phyloP scores from a whole-genome alignment of 2,888 invertebrate genomes.

The Phasia obesa region DNA sequence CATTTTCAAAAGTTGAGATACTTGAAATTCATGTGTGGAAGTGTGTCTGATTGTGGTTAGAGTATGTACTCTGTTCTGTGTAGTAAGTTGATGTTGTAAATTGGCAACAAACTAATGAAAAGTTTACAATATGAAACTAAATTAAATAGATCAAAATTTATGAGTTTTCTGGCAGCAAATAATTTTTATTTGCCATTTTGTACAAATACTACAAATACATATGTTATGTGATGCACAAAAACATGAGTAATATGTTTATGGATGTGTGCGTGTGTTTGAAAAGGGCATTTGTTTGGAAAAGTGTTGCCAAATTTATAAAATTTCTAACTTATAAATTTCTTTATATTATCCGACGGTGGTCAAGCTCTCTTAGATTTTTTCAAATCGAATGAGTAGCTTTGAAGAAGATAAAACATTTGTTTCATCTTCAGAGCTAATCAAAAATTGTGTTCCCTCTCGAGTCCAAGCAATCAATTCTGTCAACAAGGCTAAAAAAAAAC shows the following conservation, averaged over 20 bases:
- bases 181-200: slow-evolving; percentile 53
- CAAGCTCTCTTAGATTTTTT: too few relatives aligned
- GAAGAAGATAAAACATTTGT: too few relatives aligned
- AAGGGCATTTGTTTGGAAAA: not conserved
- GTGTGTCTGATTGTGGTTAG: slow-evolving; percentile 16
- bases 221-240: slow-evolving; percentile 34
- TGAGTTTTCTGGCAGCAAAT: slow-evolving; percentile 65
- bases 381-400: too few relatives aligned
- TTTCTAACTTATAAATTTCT: not conserved
- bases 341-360: not conserved
- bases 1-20: slow-evolving; percentile 18
- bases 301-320: slow-evolving; percentile 12
- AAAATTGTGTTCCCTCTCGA: too few relatives aligned
- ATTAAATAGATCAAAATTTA: slow-evolving; percentile 70
- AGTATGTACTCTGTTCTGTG: slow-evolving; percentile 8
- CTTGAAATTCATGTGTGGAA: not conserved
- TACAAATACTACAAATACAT: too few relatives aligned
- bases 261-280: not conserved
- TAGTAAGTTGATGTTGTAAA: slow-evolving; percentile 39
- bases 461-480: too few relatives aligned
- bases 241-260: not conserved
- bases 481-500: too few relatives aligned
- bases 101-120: slow-evolving; percentile 68
- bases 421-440: too few relatives aligned
- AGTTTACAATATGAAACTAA: slow-evolving; percentile 69